Evolutionary conservation across 2,113 vertebrate genomes (phyloP).

Genomic region (Poecile atricapillus): DNA sequence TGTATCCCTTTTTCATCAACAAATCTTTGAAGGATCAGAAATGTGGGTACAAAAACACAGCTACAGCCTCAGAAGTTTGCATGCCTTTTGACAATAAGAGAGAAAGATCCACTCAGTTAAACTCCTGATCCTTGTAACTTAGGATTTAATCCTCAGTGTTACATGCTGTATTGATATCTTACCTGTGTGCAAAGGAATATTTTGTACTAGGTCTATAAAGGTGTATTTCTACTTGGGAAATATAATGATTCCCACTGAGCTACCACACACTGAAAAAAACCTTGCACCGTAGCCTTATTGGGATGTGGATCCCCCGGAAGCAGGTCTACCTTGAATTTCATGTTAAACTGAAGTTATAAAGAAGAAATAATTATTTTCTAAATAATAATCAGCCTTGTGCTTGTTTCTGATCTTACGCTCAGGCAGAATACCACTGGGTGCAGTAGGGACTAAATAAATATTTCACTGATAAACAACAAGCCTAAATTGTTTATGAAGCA

Average conservation of each 20-base stretch:
- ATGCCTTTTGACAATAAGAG: not conserved
- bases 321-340: not conserved
- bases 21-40: not conserved
- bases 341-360: not conserved
- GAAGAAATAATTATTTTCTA: not conserved
- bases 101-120: not conserved
- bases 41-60: not conserved
- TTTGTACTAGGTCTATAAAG: not conserved
- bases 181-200: not conserved
- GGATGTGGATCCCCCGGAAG: not conserved
- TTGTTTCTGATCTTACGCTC: not conserved
- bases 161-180: too few relatives aligned
- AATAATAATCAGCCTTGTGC: too few relatives aligned
- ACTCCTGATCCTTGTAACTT: not conserved
- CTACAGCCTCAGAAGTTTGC: not conserved
- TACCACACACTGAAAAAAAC: not conserved
- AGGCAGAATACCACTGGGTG: not conserved
- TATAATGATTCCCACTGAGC: not conserved
- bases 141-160: not conserved
- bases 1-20: not conserved
- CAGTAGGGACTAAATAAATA: not conserved
- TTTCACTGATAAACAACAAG: not conserved
- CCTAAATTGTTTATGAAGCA: constrained; percentile 6
- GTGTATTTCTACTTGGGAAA: not conserved
- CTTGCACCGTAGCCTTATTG: not conserved